Conservation (phyloP, 1,140 invertebrate genomes). For the Microvelia longipes region DNA sequence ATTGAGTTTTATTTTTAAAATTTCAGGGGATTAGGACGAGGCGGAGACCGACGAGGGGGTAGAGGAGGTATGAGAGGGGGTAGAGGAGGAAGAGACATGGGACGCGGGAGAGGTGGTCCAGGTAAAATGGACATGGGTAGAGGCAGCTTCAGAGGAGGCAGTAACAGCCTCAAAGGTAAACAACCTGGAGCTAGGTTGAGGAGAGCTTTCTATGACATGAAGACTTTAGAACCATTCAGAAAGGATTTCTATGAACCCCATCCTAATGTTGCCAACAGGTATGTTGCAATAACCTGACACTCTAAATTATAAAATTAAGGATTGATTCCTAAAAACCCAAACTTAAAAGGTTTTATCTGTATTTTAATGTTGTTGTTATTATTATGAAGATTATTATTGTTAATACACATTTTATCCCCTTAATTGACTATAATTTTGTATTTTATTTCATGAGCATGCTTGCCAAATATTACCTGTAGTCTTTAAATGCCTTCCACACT, state of each 20-base stretch:
- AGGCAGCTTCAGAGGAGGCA: slow-evolving; percentile 19
- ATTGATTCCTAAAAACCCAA: slow-evolving; percentile 47
- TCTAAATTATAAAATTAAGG: slow-evolving; percentile 22
- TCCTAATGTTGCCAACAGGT: slow-evolving; percentile 51
- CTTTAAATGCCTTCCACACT: too few species aligned
- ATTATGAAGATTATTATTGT: neutral
- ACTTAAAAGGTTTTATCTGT: slow-evolving; percentile 46
- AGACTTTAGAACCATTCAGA: slow-evolving; percentile 58
- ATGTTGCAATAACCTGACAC: too few species aligned
- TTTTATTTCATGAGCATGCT: too few species aligned
- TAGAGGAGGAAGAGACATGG: slow-evolving; percentile 18
- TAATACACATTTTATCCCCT: too few species aligned
- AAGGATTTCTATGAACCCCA: slow-evolving; percentile 88
- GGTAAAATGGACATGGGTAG: slow-evolving; percentile 12
- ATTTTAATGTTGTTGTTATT: neutral
- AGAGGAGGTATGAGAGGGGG: slow-evolving; percentile 10
- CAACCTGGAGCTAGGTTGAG: slow-evolving; percentile 60
- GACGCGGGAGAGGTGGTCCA: slow-evolving; percentile 19
- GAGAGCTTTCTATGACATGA: slow-evolving; percentile 71
- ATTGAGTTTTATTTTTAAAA: neutral
- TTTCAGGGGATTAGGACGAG: slow-evolving; percentile 6
- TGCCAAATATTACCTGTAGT: too few species aligned
- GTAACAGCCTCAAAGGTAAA: slow-evolving; percentile 28
- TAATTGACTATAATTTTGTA: too few species aligned
- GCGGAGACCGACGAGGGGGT: slow-evolving; percentile 11